These are phyloP conservation scores for Elanoides forficatus DNA, from an alignment of 2,113 vertebrate genomes.

Conservation along the genomic window DNA sequence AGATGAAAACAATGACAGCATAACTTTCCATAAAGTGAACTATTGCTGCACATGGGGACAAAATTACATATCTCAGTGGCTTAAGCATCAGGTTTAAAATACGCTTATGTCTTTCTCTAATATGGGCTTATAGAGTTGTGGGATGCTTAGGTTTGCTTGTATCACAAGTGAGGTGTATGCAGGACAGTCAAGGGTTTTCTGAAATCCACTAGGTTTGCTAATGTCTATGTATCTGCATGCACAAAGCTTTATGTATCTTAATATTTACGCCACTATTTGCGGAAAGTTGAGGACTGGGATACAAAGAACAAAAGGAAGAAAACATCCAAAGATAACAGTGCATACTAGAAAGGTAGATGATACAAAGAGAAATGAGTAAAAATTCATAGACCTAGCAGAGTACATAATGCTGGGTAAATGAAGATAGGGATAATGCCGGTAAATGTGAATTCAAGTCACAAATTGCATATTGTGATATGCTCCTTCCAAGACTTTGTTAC, in stretches of 20 bases:
- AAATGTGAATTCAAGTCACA: neutral
- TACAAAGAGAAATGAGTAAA: neutral
- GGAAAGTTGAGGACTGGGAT: neutral
- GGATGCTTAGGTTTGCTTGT: neutral
- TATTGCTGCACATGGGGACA: neutral
- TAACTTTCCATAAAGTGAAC: neutral
- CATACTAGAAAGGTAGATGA: neutral
- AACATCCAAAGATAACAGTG: neutral
- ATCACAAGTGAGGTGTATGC: neutral
- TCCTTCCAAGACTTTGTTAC: neutral
- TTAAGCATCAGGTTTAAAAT: neutral
- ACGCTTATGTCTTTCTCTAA: neutral
- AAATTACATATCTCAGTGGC: neutral
- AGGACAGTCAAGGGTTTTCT: neutral
- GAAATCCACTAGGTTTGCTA: neutral
- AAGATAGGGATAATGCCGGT: neutral
- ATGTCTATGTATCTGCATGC: too few relatives aligned
- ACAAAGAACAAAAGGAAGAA: neutral
- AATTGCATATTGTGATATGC: neutral
- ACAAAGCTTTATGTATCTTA: neutral
- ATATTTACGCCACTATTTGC: neutral
- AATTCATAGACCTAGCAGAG: neutral
- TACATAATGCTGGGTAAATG: neutral
- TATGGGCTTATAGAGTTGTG: accelerated
- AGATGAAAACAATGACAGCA: neutral